These are phyloP conservation scores for Parauchenoglanis ngamensis DNA, from an alignment of 2,797 vertebrate species.

Conservation along the genomic window DNA sequence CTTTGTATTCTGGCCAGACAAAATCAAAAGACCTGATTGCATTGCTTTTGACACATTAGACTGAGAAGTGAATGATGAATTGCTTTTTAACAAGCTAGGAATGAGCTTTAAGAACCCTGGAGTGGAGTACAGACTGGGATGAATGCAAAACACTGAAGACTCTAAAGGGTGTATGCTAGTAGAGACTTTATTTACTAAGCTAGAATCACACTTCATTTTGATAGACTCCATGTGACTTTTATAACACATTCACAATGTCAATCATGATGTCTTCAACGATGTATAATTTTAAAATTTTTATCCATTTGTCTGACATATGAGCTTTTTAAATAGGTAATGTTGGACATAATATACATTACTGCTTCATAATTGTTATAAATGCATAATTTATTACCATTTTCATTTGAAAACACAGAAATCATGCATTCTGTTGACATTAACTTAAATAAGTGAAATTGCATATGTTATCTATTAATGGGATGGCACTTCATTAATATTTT, in stretches of 20 bases:
- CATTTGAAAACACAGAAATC: background rate
- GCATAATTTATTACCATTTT: background rate
- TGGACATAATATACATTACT: background rate
- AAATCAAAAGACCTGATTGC: conserved; percentile 48
- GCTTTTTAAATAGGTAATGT: background rate
- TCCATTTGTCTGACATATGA: background rate
- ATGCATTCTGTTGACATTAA: background rate
- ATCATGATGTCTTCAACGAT: background rate
- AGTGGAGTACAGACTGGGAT: conserved; percentile 11
- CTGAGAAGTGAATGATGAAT: conserved; percentile 52
- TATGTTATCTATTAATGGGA: background rate
- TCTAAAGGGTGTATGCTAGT: background rate
- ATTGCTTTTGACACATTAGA: conserved; percentile 54
- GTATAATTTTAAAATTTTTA: background rate
- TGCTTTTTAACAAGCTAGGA: conserved; percentile 55
- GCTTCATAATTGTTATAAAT: background rate
- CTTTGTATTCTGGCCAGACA: conserved; percentile 44
- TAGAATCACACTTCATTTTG: background rate
- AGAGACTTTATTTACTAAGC: background rate
- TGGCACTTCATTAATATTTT: background rate
- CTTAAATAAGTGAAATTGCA: background rate
- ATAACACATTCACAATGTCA: background rate
- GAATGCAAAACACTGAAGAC: conserved; percentile 34
- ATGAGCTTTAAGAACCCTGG: conserved; percentile 27
- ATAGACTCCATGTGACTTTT: background rate